A percentile compares a stretch with the other conserved stretches of the same genome.
Evolutionary conservation across 2,888 invertebrate species (phyloP).

Genomic region (Pseudococcus viburni): DNA sequence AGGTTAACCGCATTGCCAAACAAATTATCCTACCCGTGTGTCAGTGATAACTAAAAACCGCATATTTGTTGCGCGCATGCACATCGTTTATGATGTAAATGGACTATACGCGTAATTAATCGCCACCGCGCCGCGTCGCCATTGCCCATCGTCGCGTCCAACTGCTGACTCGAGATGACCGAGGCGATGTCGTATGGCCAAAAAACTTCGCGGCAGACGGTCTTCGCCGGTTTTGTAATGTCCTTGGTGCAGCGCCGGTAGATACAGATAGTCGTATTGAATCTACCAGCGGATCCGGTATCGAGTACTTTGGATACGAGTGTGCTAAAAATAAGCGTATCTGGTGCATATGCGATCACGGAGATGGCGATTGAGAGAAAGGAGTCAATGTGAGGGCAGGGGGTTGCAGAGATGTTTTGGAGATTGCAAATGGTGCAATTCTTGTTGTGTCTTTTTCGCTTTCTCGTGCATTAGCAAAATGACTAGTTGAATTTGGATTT

Average conservation of each 20-base stretch:
- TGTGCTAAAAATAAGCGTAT: not conserved
- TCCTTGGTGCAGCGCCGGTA: not conserved
- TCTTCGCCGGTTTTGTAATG: not conserved
- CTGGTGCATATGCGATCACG: too few relatives aligned
- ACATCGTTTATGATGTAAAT: conserved; percentile 54
- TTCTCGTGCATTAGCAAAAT: too few relatives aligned
- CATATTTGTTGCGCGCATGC: conserved; percentile 56
- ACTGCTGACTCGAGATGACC: not conserved
- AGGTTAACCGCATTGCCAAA: conserved; percentile 65
- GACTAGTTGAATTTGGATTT: too few relatives aligned
- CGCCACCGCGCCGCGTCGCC: not conserved
- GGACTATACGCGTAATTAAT: conserved; percentile 51
- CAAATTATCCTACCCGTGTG: conserved; percentile 60
- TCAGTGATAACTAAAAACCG: conserved; percentile 55
- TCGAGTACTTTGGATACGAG: not conserved
- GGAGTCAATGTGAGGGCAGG: too few relatives aligned
- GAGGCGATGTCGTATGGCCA: conserved; percentile 26
- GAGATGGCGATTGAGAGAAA: too few relatives aligned
- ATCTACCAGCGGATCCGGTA: not conserved
- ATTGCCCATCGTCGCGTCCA: not conserved
- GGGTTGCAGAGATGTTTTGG: too few relatives aligned
- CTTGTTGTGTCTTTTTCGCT: too few relatives aligned
- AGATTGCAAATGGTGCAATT: too few relatives aligned
- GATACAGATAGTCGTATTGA: not conserved
- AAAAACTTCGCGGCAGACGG: not conserved